A percentile compares a stretch with the other conserved stretches of the same genome.
These are phyloP conservation scores for Oasisia sp. DNA, from an alignment of 2,888 invertebrate species.

Conservation along the genomic window DNA sequence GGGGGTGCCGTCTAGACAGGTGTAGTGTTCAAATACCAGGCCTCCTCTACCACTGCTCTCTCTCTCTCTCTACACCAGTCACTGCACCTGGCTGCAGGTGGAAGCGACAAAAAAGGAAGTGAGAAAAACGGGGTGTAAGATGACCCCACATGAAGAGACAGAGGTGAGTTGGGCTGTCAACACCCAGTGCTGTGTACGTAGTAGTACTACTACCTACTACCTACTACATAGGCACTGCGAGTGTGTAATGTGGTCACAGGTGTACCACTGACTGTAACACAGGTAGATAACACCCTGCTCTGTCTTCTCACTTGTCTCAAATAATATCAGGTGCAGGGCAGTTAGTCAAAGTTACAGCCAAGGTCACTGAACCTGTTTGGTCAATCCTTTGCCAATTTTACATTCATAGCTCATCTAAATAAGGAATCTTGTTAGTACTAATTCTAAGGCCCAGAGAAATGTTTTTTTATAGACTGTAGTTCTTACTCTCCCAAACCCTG, in stretches of 20 bases:
- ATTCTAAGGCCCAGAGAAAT: background rate
- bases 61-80: background rate
- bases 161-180: background rate
- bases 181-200: background rate
- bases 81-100: background rate
- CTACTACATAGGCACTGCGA: too few species aligned
- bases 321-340: background rate
- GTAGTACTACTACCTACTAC: too few species aligned
- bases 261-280: too few species aligned
- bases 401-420: background rate
- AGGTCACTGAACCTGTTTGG: background rate
- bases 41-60: background rate
- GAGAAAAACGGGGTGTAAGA: background rate
- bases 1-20: background rate
- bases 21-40: conserved; percentile 3
- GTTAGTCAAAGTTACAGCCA: background rate
- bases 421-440: background rate
- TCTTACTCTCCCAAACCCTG: background rate
- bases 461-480: background rate
- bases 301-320: background rate
- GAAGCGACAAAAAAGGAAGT: background rate
- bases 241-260: too few species aligned
- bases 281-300: too few species aligned
- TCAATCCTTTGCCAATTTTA: background rate
- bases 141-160: background rate